Percentiles rank a stretch among this genome's conserved stretches.
phyloP scores from a whole-genome alignment of 1,140 invertebrate genomes.

The Pseudomyrmex cubaensis region DNA sequence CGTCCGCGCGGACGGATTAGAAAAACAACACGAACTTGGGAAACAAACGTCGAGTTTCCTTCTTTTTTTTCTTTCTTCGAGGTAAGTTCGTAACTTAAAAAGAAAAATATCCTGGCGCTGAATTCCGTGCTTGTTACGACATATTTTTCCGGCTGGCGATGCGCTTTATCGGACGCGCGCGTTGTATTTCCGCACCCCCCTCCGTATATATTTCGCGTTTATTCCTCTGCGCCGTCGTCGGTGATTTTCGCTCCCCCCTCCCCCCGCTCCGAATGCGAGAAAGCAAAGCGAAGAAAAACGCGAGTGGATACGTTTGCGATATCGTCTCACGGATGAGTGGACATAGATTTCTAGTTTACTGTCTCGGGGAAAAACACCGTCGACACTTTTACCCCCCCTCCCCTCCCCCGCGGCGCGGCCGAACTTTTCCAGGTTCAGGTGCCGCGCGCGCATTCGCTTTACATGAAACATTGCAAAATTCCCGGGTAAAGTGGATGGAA shows the following conservation, averaged over 20 bases:
- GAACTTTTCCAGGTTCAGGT: conserved; percentile 46
- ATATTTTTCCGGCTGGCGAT: conserved; percentile 37
- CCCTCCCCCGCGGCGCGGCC: not conserved
- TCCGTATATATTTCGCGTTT: not conserved
- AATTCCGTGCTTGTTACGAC: not conserved
- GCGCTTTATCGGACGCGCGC: conserved; percentile 31
- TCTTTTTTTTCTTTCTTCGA: not conserved
- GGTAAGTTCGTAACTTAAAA: not conserved
- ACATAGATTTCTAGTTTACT: conserved; percentile 68
- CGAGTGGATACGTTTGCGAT: conserved; percentile 54
- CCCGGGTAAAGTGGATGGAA: conserved; percentile 36
- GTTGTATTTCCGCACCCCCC: conserved; percentile 22
- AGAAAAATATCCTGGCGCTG: not conserved
- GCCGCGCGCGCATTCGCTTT: conserved; percentile 3
- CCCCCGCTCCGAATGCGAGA: not conserved
- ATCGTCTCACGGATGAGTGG: conserved; percentile 67
- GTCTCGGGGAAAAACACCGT: conserved; percentile 43
- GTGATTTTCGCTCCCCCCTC: conserved; percentile 50
- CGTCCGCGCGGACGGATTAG: too few relatives aligned
- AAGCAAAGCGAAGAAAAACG: conserved; percentile 32
- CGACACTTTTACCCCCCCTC: conserved; percentile 14
- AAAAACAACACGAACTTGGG: not conserved
- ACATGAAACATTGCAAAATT: conserved; percentile 50
- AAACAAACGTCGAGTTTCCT: not conserved
- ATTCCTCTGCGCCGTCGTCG: not conserved